Base-by-base conservation (phyloP, 2,113 vertebrate genomes). In the Boleophthalmus pectinirostris region DNA sequence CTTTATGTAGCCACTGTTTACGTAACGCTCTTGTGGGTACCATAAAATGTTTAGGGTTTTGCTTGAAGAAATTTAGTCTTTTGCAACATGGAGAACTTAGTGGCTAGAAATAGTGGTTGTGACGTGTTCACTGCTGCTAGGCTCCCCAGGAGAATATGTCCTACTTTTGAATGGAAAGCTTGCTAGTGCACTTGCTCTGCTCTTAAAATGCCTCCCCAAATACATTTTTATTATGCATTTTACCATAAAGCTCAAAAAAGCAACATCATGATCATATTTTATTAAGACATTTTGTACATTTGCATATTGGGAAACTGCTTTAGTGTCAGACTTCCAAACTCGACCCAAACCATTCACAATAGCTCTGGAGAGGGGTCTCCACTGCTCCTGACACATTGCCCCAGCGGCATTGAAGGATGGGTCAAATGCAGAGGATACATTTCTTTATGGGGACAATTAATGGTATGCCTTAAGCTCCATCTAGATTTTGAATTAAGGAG, bases 151-250 rank as follows among this genome's bases (percentile, higher is more conserved):
- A 68, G 68, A 74, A 45, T 20, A 38, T 51, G 51, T 25, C 53
- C 23, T 57, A 66, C 24, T 63, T 78, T 23, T 65, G 56, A 46
- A 49, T 56, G 20, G 21, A 18, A 33, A 38, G 78, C 75, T 64
- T 83, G 90, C 77, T 86, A 85, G 73, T 89, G 64, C 88, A 57
- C 70, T 69, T 47, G 87, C 80, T 83, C 88, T 82, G 56, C 87
- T 90, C 89, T 90, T 90, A 87, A 79, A 43, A 43, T 43, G 43
- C 43, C 15, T 23, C 20, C 79, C 53, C 7, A 14, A 35, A 4
- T 35, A 63, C 2, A 16, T 18, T 35, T 38, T 3, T 33, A 63
- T 63, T 7, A 35, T 33, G 10, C 23, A 23, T 56, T 56, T 56
- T 10, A 56, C 8, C 53, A 24, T 58, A 14, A 58, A 58, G 4